Evolutionary conservation across 2,888 invertebrate species (phyloP).

Genomic region (Agriopis marginaria): DNA sequence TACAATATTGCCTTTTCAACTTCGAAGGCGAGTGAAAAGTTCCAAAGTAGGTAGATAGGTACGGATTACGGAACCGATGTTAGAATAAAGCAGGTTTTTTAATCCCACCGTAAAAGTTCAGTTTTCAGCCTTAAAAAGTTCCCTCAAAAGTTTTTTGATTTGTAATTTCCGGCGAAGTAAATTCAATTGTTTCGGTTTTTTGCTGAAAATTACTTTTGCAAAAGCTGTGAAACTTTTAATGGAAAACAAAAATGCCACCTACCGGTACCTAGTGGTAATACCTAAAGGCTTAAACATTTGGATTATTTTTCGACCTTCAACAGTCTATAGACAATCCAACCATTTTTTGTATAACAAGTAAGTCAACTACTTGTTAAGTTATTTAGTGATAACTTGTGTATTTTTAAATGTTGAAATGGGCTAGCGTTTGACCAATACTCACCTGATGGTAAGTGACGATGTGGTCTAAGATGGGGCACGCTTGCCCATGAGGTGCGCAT

Average conservation of each 20-base stretch:
- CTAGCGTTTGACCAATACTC: too few relatives aligned
- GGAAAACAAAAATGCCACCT: slow-evolving; percentile 3
- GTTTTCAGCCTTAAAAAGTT: slow-evolving; percentile 26
- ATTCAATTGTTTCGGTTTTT: slow-evolving; percentile 31
- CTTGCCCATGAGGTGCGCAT: too few relatives aligned
- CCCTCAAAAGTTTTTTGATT: slow-evolving; percentile 29
- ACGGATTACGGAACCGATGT: slow-evolving; percentile 24
- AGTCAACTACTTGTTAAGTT: too few relatives aligned
- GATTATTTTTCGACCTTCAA: too few relatives aligned
- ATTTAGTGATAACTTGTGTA: too few relatives aligned
- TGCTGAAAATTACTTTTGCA: slow-evolving; percentile 22
- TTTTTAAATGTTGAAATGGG: too few relatives aligned
- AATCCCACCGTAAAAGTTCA: slow-evolving; percentile 28
- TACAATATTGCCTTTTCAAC: slow-evolving; percentile 39
- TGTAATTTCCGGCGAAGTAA: slow-evolving; percentile 27
- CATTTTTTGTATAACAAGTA: too few relatives aligned
- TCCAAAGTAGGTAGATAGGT: slow-evolving; percentile 31
- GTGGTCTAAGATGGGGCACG: too few relatives aligned
- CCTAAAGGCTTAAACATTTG: too few relatives aligned
- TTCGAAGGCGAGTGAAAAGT: slow-evolving; percentile 40
- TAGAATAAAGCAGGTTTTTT: slow-evolving; percentile 36
- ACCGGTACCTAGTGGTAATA: not conserved
- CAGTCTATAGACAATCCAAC: too few relatives aligned
- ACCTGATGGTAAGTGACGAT: too few relatives aligned
- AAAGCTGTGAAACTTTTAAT: slow-evolving; percentile 16